Evolutionary conservation across 2,888 invertebrate species (phyloP).

Genomic region (Dynastes hyllus): DNA sequence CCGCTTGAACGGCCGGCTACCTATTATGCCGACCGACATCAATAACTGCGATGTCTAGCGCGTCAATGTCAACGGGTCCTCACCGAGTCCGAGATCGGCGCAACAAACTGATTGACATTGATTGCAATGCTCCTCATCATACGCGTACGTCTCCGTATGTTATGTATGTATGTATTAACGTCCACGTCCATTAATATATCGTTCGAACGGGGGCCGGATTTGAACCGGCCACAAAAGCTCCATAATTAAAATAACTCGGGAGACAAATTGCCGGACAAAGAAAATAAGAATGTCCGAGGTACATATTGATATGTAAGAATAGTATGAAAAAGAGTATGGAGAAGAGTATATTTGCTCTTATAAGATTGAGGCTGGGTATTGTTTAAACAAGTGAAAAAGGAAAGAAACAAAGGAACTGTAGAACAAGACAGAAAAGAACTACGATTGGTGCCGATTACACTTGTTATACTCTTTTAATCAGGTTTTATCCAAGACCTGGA

Average conservation of each 20-base stretch:
- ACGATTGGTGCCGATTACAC: too few species aligned
- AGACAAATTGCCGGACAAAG: conserved; percentile 9
- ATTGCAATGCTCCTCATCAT: conserved; percentile 16
- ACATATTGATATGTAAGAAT: neutral
- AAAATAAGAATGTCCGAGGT: neutral
- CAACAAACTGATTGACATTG: conserved; percentile 13
- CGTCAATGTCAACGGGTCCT: conserved; percentile 1
- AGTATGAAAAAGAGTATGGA: neutral
- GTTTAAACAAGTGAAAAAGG: neutral
- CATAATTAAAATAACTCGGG: conserved; percentile 13
- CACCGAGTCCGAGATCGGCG: neutral
- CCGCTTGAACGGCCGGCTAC: too few species aligned
- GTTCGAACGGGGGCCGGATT: neutral
- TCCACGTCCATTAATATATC: conserved; percentile 10
- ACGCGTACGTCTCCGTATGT: neutral
- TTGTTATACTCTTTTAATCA: too few species aligned
- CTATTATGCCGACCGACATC: too few species aligned
- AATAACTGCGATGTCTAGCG: neutral
- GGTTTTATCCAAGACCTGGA: too few species aligned
- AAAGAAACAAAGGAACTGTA: too few species aligned
- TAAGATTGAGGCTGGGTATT: neutral
- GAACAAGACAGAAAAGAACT: too few species aligned
- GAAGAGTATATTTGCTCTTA: neutral
- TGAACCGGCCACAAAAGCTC: neutral
- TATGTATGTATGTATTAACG: neutral